Evolutionary conservation across 2,797 vertebrate genomes (phyloP).

Genomic region (Rhynchotus rufescens): DNA sequence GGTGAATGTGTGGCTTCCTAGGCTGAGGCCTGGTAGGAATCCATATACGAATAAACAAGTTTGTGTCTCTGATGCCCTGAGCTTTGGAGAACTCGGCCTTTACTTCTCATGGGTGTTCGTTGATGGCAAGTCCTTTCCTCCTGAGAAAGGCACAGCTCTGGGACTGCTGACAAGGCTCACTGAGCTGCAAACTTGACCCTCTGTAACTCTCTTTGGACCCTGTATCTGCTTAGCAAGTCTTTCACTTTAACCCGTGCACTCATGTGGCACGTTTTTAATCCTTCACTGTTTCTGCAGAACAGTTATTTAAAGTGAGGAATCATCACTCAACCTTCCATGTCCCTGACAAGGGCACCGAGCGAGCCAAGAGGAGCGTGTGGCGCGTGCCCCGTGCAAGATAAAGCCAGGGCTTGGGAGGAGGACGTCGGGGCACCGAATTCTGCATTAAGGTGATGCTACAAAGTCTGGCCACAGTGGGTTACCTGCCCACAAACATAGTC

Average conservation of each 20-base stretch:
- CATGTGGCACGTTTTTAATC: constrained; percentile 58
- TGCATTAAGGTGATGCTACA: background rate
- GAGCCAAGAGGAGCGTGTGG: rapidly evolving
- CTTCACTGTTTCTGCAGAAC: constrained; percentile 21
- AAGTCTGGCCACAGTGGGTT: background rate
- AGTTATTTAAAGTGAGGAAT: background rate
- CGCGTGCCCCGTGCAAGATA: rapidly evolving
- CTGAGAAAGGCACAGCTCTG: background rate
- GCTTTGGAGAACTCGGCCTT: constrained; percentile 29
- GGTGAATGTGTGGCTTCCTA: background rate
- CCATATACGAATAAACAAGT: background rate
- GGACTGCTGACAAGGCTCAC: constrained; percentile 49
- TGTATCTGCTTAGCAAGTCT: constrained; percentile 66
- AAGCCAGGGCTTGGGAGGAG: background rate
- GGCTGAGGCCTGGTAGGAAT: background rate
- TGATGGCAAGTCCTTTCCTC: background rate
- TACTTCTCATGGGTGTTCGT: background rate
- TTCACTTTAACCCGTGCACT: constrained; percentile 67
- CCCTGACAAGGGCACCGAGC: background rate
- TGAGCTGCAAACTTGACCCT: constrained; percentile 68
- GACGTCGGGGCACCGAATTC: background rate
- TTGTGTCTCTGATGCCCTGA: background rate
- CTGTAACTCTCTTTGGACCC: constrained; percentile 49
- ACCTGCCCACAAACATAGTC: background rate
- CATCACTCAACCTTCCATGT: rapidly evolving